Conservation (phyloP, 2,797 vertebrate genomes). For the Coccyzus lansbergi region DNA sequence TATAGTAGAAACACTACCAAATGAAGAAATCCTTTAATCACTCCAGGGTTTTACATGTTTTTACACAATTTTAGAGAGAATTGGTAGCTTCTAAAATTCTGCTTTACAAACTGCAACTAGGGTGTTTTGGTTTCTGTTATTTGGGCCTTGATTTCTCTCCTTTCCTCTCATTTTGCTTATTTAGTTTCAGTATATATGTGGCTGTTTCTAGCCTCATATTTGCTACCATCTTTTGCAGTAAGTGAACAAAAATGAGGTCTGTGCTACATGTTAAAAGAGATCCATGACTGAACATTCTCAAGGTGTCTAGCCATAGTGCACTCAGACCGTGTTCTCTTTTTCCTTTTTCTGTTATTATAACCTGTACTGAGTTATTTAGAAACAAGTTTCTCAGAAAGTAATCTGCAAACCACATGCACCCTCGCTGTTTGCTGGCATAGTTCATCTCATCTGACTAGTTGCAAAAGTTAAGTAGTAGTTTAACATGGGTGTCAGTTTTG, state of each 20-base stretch:
- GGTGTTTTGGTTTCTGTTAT: background rate
- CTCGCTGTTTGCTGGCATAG: background rate
- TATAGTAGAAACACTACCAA: background rate
- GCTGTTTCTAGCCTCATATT: background rate
- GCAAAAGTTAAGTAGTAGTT: background rate
- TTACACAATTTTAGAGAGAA: background rate
- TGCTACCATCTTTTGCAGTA: background rate
- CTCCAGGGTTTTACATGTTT: background rate
- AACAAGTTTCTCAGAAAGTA: background rate
- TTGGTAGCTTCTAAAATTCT: background rate
- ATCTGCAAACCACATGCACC: fast-evolving
- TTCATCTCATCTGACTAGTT: background rate
- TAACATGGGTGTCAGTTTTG: fast-evolving
- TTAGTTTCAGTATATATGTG: background rate
- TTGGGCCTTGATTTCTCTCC: background rate
- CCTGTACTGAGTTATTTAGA: background rate
- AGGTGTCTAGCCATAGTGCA: background rate
- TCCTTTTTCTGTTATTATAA: background rate
- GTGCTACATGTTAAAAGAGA: background rate
- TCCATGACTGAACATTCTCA: background rate
- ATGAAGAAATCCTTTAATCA: background rate
- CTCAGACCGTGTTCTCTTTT: background rate
- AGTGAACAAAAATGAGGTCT: background rate
- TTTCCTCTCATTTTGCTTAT: background rate
- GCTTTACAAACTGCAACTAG: background rate